These are phyloP conservation scores for Germaria angustata DNA, from an alignment of 2,888 invertebrate species.

Conservation along the genomic window DNA sequence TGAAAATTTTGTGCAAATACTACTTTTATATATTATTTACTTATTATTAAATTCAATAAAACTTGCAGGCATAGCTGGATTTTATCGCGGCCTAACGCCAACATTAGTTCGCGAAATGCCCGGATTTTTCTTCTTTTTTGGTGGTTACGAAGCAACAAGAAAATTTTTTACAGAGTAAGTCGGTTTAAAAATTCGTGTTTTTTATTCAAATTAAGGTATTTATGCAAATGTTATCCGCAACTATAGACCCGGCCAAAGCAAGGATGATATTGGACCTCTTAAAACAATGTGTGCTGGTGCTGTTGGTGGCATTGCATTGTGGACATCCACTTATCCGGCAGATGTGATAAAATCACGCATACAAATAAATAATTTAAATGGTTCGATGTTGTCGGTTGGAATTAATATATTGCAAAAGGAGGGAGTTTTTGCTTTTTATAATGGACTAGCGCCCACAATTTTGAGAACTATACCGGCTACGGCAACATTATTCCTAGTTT, in stretches of 20 bases:
- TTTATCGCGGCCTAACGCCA: constrained; percentile 93
- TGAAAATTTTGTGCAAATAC: no score
- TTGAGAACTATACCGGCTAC: constrained; percentile 97
- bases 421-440: constrained; percentile 91
- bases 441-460: constrained; percentile 96
- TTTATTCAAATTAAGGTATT: constrained; percentile 30
- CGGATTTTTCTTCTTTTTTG: constrained; percentile 99
- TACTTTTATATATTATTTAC: no score
- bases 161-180: constrained; percentile 77
- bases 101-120: constrained; percentile 98
- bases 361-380: constrained; percentile 88
- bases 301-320: constrained; percentile 92
- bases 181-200: constrained; percentile 20
- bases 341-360: constrained; percentile 98
- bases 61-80: constrained; percentile 86
- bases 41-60: no score
- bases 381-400: constrained; percentile 84
- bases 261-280: constrained; percentile 88
- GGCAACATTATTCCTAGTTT: constrained; percentile 95
- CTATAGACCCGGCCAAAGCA: constrained; percentile 84
- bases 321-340: constrained; percentile 96
- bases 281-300: constrained; percentile 95
- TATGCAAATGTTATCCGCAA: constrained; percentile 73
- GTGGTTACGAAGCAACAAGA: constrained; percentile 93
- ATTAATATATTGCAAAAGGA: constrained; percentile 86